A percentile compares a stretch with the other conserved stretches of the same genome.
Evolutionary conservation across 1,140 invertebrate species (phyloP).

Genomic region (Pseudomyrmex gracilis): DNA sequence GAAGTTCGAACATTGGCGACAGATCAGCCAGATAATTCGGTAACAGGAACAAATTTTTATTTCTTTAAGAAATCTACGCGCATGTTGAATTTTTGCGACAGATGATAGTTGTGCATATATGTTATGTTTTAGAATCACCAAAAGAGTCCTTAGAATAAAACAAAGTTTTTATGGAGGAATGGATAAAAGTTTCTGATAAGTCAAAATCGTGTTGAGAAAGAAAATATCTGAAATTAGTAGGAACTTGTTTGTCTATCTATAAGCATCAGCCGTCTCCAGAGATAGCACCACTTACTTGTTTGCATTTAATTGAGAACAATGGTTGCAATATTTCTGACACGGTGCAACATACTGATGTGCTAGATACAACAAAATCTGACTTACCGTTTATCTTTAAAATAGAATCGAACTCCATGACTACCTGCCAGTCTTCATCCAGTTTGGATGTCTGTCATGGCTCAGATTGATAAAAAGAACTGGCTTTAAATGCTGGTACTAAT

Average conservation of each 20-base stretch:
- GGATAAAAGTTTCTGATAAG: constrained; percentile 89
- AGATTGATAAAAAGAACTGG: constrained; percentile 90
- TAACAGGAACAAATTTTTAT: too few relatives aligned
- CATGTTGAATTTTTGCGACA: too few relatives aligned
- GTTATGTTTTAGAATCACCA: constrained; percentile 51
- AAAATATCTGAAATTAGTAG: constrained; percentile 87
- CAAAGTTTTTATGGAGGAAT: constrained; percentile 85
- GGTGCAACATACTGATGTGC: constrained; percentile 87
- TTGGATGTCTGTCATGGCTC: constrained; percentile 89
- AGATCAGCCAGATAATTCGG: constrained; percentile 80
- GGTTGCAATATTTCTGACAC: constrained; percentile 87
- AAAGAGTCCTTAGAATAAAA: constrained; percentile 59
- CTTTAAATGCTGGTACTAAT: constrained; percentile 85
- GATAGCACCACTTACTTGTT: constrained; percentile 83
- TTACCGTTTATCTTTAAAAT: constrained; percentile 89
- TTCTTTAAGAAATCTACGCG: too few relatives aligned
- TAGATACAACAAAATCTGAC: constrained; percentile 87
- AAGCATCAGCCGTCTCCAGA: constrained; percentile 85
- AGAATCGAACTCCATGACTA: constrained; percentile 87
- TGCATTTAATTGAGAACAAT: constrained; percentile 86
- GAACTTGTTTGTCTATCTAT: constrained; percentile 86
- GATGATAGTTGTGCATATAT: background rate
- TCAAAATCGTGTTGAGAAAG: constrained; percentile 88
- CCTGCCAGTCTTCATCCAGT: constrained; percentile 88
- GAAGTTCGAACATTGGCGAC: constrained; percentile 81